Conservation (phyloP, 2,797 vertebrate species). For the Myotis planiceps region DNA sequence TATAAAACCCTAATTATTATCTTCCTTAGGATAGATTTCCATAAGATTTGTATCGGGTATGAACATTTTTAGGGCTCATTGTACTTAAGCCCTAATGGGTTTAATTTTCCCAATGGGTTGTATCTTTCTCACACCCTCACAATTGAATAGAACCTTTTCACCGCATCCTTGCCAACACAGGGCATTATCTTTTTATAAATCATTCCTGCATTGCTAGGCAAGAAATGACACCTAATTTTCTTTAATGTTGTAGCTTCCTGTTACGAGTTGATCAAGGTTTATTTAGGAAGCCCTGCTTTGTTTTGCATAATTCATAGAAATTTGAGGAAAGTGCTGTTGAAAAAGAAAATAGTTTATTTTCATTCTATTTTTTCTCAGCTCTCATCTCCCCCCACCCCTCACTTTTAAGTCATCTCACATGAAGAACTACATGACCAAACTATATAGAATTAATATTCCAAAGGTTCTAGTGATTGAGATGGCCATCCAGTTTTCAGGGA, state of each 20-base stretch:
- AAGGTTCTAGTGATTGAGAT: neutral
- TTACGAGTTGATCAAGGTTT: conserved; percentile 20
- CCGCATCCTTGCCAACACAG: neutral
- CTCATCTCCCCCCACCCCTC: neutral
- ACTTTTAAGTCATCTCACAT: neutral
- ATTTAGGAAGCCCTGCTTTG: conserved; percentile 29
- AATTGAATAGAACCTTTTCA: neutral
- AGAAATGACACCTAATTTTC: neutral
- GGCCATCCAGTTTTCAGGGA: neutral
- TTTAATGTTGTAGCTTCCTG: neutral
- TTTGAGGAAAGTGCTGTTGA: conserved; percentile 2
- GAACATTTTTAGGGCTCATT: neutral
- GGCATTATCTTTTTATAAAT: neutral
- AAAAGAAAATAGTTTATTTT: conserved; percentile 27
- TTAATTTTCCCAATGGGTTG: conserved; percentile 31
- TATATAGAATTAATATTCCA: neutral
- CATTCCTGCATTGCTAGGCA: neutral
- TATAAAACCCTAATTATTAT: no score
- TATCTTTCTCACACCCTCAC: conserved; percentile 16
- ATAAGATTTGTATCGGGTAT: neutral
- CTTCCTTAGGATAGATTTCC: conserved; percentile 14
- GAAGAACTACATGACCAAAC: neutral
- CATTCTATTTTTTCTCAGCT: neutral
- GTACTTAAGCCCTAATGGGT: neutral
- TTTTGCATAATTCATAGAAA: neutral